Conservation (phyloP, 2,888 invertebrate species). For the Ferrisia virgata region DNA sequence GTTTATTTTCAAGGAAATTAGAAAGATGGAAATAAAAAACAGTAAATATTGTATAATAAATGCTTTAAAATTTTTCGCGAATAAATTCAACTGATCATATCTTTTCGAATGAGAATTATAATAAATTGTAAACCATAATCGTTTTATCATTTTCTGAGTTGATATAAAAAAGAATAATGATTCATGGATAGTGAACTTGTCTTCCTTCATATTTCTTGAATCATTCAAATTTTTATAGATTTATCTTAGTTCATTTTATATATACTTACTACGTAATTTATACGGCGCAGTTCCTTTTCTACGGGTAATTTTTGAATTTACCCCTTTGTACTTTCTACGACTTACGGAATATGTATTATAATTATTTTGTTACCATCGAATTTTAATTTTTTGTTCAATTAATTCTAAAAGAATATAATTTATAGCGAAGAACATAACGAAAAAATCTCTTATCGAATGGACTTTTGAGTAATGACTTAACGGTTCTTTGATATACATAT, state of each 20-base stretch:
- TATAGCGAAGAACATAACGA: too few species aligned
- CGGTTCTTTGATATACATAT: too few species aligned
- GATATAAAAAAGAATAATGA: too few species aligned
- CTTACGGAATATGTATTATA: not conserved
- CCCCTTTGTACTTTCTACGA: not conserved
- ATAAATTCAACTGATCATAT: not conserved
- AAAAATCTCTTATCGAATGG: too few species aligned
- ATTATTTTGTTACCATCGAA: not conserved
- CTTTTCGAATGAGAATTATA: not conserved
- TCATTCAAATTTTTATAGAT: not conserved
- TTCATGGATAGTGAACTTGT: not conserved
- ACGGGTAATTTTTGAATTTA: not conserved
- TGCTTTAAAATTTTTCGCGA: not conserved
- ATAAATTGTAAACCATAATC: too few species aligned
- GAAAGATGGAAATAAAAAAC: not conserved
- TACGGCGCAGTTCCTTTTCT: not conserved
- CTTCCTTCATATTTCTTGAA: not conserved
- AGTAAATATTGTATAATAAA: not conserved
- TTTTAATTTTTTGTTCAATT: not conserved
- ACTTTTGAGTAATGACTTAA: too few species aligned
- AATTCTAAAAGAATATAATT: not conserved
- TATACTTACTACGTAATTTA: not conserved
- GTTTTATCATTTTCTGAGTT: too few species aligned
- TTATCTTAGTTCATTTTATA: not conserved
- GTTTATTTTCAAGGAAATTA: not conserved